phyloP scores from a whole-genome alignment of 2,888 invertebrate genomes.

The Clepsis dumicolana region DNA sequence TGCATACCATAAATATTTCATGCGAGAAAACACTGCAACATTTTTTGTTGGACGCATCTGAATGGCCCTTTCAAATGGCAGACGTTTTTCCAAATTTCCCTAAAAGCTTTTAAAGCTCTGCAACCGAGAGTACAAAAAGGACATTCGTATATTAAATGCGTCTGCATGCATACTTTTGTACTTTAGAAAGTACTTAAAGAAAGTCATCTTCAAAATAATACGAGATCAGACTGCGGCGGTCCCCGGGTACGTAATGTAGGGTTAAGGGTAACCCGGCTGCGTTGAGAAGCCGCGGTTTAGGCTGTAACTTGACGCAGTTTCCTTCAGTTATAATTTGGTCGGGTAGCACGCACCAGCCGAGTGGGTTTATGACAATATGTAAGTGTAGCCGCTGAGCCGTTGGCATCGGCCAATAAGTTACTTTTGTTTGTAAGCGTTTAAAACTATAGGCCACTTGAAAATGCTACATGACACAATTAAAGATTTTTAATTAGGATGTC shows the following conservation, averaged over 20 bases:
- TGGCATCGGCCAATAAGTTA: conserved; percentile 72
- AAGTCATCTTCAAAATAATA: conserved; percentile 44
- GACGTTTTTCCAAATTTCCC: conserved; percentile 33
- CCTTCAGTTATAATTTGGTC: conserved; percentile 56
- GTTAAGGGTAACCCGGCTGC: conserved; percentile 54
- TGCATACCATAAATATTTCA: conserved; percentile 1
- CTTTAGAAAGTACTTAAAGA: conserved; percentile 45
- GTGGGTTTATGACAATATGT: conserved; percentile 68
- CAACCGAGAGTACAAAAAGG: conserved; percentile 31
- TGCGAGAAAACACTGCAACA: conserved; percentile 1
- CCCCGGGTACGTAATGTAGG: conserved; percentile 42
- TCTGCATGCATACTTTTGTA: conserved; percentile 38
- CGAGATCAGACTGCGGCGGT: conserved; percentile 41
- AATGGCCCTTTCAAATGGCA: conserved; percentile 29
- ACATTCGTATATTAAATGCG: conserved; percentile 39
- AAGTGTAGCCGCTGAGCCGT: conserved; percentile 67
- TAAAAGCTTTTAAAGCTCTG: conserved; percentile 34
- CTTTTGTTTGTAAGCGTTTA: conserved; percentile 76
- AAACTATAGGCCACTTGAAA: conserved; percentile 66
- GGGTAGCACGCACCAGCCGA: conserved; percentile 60
- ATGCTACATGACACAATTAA: conserved; percentile 48
- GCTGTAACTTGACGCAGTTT: conserved; percentile 53
- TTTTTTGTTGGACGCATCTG: conserved; percentile 16
- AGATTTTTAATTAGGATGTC: neutral
- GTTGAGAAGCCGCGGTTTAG: conserved; percentile 48